Evolutionary conservation across 2,888 invertebrate genomes (phyloP).

Genomic region (Athalia cordata): DNA sequence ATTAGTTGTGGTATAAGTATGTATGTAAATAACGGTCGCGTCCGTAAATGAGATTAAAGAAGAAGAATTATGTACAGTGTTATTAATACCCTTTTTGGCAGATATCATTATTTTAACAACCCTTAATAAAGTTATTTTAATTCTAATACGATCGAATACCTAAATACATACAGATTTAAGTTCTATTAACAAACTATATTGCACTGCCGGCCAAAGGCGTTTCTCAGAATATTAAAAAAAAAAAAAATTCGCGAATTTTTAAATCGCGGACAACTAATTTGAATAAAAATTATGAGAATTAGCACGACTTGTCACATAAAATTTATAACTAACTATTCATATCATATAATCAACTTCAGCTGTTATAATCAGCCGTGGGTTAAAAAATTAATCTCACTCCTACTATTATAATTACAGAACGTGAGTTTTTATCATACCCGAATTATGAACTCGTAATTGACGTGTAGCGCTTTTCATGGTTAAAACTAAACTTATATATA

Average conservation of each 20-base stretch:
- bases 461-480: slow-evolving; percentile 49
- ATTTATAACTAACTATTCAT: slow-evolving; percentile 1
- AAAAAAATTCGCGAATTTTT: too few relatives aligned
- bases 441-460: slow-evolving; percentile 58
- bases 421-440: slow-evolving; percentile 56
- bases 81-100: slow-evolving; percentile 58
- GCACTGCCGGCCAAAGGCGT: slow-evolving; percentile 41
- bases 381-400: background rate
- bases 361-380: background rate
- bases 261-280: background rate
- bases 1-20: background rate
- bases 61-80: slow-evolving; percentile 21
- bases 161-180: background rate
- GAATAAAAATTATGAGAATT: slow-evolving; percentile 22
- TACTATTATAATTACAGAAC: background rate
- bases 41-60: slow-evolving; percentile 22
- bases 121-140: slow-evolving; percentile 15
- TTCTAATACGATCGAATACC: background rate
- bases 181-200: slow-evolving; percentile 19
- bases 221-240: slow-evolving; percentile 27
- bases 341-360: background rate
- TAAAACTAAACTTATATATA: slow-evolving; percentile 22
- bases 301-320: slow-evolving; percentile 20
- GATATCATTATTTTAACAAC: slow-evolving; percentile 52
- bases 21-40: background rate